Evolutionary conservation across 23 tunicate genomes (phyloP).

Genomic region (Styela clava): DNA sequence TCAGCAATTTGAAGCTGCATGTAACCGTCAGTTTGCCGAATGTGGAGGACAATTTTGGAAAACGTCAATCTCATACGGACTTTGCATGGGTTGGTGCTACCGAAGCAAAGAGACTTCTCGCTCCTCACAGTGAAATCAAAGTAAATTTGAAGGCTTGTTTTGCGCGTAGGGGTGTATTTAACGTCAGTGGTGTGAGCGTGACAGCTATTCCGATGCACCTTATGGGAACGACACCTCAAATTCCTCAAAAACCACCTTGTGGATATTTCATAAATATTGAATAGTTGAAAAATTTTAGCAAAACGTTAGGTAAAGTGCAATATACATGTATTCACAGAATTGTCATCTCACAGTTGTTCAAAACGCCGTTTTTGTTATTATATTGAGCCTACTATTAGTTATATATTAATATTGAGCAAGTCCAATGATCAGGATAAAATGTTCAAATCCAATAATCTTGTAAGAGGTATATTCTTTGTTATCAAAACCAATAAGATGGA

Average conservation of each 20-base stretch:
- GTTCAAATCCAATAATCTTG: too few species aligned
- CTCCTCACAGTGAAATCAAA: constrained; percentile 31
- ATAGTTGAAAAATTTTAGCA: neutral
- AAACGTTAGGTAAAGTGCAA: neutral
- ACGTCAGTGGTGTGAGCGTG: constrained; percentile 67
- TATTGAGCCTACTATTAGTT: too few species aligned
- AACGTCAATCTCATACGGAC: constrained; percentile 21
- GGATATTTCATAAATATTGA: constrained; percentile 18
- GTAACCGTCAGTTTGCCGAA: constrained; percentile 44
- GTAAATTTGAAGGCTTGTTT: constrained; percentile 67
- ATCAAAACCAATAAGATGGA: too few species aligned
- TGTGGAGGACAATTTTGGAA: constrained; percentile 12
- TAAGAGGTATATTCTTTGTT: too few species aligned
- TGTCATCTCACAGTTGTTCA: too few species aligned
- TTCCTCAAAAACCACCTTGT: constrained; percentile 63
- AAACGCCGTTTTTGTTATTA: too few species aligned
- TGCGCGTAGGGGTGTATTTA: constrained; percentile 55
- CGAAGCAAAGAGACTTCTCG: constrained; percentile 36
- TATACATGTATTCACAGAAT: too few species aligned
- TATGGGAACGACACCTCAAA: constrained; percentile 33
- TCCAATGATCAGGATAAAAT: too few species aligned
- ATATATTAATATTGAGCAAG: too few species aligned
- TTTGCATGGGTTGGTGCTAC: constrained; percentile 78
- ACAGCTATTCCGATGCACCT: constrained; percentile 65
- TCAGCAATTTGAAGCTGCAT: constrained; percentile 43